phyloP scores from a whole-genome alignment of 2,797 vertebrate species.

The Tokudaia muenninki region DNA sequence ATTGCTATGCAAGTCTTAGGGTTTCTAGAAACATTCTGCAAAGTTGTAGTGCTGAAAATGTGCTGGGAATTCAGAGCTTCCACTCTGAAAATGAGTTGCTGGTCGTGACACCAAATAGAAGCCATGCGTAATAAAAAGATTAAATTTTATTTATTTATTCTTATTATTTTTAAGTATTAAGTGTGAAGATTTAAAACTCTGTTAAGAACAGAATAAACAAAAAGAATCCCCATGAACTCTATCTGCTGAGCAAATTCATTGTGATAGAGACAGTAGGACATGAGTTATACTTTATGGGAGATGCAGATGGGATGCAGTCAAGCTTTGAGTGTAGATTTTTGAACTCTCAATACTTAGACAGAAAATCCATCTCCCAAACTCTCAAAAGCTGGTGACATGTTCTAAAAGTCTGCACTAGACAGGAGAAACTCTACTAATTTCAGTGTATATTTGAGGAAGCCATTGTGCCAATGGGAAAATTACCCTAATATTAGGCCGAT shows the following conservation, averaged over 20 bases:
- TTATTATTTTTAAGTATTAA: conserved; percentile 80
- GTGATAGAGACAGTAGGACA: neutral
- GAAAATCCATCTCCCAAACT: conserved; percentile 1
- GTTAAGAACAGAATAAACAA: conserved; percentile 75
- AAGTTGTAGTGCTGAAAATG: conserved; percentile 85
- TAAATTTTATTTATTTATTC: conserved; percentile 70
- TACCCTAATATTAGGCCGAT: neutral
- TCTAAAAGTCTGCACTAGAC: conserved; percentile 31
- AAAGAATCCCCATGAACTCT: neutral
- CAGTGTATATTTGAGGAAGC: neutral
- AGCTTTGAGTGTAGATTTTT: neutral
- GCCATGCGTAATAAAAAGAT: conserved; percentile 17
- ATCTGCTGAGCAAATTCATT: neutral
- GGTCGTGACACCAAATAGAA: conserved; percentile 77
- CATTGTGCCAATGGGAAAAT: conserved; percentile 41
- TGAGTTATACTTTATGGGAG: neutral
- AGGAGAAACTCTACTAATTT: conserved; percentile 9
- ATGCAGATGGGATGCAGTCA: neutral
- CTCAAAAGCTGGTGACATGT: neutral
- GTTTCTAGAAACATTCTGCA: conserved; percentile 80
- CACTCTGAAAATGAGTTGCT: conserved; percentile 80
- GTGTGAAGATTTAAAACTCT: conserved; percentile 60
- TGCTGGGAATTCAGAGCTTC: conserved; percentile 82
- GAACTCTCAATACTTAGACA: neutral
- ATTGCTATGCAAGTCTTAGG: conserved; percentile 85